phyloP scores from a whole-genome alignment of 2,113 vertebrate species.

The Corythoichthys haematopterus region DNA sequence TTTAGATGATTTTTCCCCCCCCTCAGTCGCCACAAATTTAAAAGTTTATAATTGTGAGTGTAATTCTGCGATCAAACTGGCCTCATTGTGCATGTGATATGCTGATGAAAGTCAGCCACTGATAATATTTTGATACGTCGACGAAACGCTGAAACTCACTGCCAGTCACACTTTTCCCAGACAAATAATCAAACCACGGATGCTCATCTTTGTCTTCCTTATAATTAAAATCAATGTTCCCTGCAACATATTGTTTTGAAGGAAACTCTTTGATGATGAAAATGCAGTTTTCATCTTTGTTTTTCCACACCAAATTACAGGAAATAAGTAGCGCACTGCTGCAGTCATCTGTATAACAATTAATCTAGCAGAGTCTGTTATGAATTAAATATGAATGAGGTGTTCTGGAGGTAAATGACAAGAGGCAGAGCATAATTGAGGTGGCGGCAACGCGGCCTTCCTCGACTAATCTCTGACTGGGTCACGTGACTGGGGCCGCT shows the following conservation, averaged over 20 bases:
- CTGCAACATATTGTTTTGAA: neutral
- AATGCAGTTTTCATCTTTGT: neutral
- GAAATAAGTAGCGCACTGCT: constrained; percentile 71
- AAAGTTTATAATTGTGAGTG: constrained; percentile 11
- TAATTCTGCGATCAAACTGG: constrained; percentile 23
- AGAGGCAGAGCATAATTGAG: constrained; percentile 99
- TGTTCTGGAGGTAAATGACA: constrained; percentile 99
- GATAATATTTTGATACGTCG: neutral
- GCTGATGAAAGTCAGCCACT: neutral
- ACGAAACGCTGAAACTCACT: neutral
- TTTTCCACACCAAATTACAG: constrained; percentile 71
- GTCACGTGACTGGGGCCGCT: constrained; percentile 78
- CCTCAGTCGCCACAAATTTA: neutral
- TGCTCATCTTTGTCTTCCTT: constrained; percentile 14
- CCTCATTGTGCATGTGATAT: constrained; percentile 27
- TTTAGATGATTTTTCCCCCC: neutral
- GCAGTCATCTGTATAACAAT: constrained; percentile 98
- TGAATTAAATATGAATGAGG: constrained; percentile 99
- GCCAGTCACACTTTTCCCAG: constrained; percentile 21
- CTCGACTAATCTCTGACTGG: constrained; percentile 94
- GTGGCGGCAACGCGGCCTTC: constrained; percentile 90
- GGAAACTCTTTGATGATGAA: neutral
- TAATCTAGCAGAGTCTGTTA: constrained; percentile 95
- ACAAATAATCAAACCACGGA: constrained; percentile 8
- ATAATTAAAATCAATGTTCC: constrained; percentile 15